Conservation (phyloP, 2,888 invertebrate species). For the Flabesymbios commensalis region DNA sequence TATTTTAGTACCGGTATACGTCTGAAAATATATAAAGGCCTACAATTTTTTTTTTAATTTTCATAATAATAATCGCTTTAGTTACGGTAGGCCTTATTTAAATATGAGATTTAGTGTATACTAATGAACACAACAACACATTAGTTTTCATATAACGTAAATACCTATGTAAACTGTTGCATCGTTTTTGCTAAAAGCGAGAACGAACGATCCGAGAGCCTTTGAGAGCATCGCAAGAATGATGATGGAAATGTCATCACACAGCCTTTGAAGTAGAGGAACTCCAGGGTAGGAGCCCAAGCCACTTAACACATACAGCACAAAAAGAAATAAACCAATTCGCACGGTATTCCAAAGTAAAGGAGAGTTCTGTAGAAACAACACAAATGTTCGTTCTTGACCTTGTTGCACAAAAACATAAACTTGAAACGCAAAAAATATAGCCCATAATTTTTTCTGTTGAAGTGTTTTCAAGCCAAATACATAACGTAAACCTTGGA, state of each 20-base stretch:
- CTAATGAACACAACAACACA: background rate
- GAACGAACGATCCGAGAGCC: constrained; percentile 55
- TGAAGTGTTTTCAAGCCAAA: constrained; percentile 32
- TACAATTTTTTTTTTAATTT: background rate
- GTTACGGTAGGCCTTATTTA: background rate
- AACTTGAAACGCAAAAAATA: constrained; percentile 56
- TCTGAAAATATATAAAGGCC: background rate
- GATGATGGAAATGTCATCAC: constrained; percentile 39
- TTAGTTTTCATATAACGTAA: too few relatives aligned
- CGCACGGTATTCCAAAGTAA: constrained; percentile 31
- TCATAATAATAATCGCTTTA: background rate
- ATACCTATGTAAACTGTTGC: constrained; percentile 53
- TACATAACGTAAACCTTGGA: constrained; percentile 26
- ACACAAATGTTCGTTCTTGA: constrained; percentile 54
- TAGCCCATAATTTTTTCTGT: constrained; percentile 54
- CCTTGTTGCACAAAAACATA: constrained; percentile 59
- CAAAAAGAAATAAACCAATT: constrained; percentile 32
- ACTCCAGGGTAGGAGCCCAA: constrained; percentile 37
- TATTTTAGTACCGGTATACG: too few relatives aligned
- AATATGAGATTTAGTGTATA: background rate
- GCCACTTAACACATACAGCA: constrained; percentile 25
- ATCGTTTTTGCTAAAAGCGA: constrained; percentile 53
- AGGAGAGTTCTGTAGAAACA: constrained; percentile 44
- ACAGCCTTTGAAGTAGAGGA: constrained; percentile 27
- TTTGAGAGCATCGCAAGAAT: constrained; percentile 55